Evolutionary conservation across 2,797 vertebrate genomes (phyloP), one percentile per base, ranked within the genome.

Genomic region (Lagocephalus sceleratus): DNA sequence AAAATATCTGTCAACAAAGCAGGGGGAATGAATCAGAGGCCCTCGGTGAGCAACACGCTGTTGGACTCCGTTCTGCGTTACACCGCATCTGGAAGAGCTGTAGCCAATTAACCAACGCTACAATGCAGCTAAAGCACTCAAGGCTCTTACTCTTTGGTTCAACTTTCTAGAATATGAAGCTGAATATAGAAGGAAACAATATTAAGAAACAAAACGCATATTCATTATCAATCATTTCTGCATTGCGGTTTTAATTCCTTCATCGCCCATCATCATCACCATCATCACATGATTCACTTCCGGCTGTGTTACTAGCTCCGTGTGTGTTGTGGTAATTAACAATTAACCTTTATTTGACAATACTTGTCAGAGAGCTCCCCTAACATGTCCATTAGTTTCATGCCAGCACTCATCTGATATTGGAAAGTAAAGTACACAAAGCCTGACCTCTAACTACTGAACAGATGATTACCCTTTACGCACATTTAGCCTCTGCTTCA

Each of bases 401-500:
- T 78, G 51, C 47, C 41, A 20, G 51, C 56, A 55, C 38, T 42
- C 42, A 71, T 63, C 55, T 66, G 53, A 72, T 71, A 66, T 66
- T 46, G 57, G 49, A 49, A 73, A 69, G 26, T 68, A 74, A 61
- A 79, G 73, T 57, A 66, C 72, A 76, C 76, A 72, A 45, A 66
- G 71, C 60, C 50, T 82, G 79, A 85, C 84, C 82, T 85, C 60
- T 43, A 63, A 68, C 62, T 76, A 71, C 75, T 79, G 75, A 84
- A 72, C 68, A 78, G 68, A 74, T 75, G 61, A 86, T 84, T 85
- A 86, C 80, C 83, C 85, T 86, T 86, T 79, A 83, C 55, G 68
- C 65, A 66, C 72, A 60, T 82, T 87, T 82, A 81, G 73, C 54
- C 51, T 67, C 60, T 60, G 52, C 61, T 82, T 67, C 19, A 60